Evolutionary conservation across 2,113 vertebrate genomes (phyloP).

Genomic region (Cyphomyrus plagiostoma): DNA sequence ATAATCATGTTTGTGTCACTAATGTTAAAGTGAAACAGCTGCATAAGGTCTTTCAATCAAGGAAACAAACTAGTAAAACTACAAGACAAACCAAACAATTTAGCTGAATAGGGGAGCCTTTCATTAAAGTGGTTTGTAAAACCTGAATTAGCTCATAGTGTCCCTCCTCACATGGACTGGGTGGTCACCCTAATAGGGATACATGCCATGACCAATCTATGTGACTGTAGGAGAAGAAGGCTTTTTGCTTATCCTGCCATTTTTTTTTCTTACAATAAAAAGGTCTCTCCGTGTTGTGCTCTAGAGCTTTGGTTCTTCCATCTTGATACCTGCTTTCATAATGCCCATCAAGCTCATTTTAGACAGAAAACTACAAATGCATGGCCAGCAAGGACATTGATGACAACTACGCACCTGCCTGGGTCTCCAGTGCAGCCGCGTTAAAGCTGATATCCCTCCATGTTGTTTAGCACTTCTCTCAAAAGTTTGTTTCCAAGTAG

Average conservation of each 20-base stretch:
- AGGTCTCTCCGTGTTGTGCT: not conserved
- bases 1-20: no score
- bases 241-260: not conserved
- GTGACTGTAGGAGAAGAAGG: not conserved
- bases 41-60: no score
- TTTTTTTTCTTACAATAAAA: not conserved
- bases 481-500: not conserved
- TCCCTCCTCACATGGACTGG: no score
- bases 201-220: not conserved
- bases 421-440: not conserved
- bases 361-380: not conserved
- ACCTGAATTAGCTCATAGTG: no score
- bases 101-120: no score
- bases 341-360: not conserved
- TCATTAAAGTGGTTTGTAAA: no score
- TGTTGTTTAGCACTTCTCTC: not conserved
- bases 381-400: not conserved
- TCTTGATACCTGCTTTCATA: not conserved
- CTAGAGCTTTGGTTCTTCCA: not conserved
- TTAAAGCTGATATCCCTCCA: not conserved
- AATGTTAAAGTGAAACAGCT: no score
- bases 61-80: no score
- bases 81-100: no score
- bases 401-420: not conserved
- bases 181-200: not conserved